A percentile compares a stretch with the other conserved stretches of the same genome.
These are phyloP conservation scores for Palythoa caribaeorum DNA, from an alignment of 92 coral and sea anemone species.

Conservation along the genomic window DNA sequence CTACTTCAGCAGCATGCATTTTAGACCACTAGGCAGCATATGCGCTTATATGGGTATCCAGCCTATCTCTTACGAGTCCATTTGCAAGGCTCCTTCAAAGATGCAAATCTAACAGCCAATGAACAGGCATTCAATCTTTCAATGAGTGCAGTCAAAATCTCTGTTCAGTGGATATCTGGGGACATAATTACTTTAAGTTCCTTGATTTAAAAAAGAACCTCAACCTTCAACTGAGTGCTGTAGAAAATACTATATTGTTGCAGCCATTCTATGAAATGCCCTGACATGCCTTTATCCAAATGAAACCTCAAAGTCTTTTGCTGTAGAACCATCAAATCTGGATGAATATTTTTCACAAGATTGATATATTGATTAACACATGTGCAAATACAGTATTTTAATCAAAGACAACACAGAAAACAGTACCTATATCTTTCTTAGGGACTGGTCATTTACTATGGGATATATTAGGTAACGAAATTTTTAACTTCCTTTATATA, in stretches of 20 bases:
- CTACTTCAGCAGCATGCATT: too few species aligned
- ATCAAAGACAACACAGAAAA: conserved; percentile 13
- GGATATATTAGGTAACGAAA: background rate
- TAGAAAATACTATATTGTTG: conserved; percentile 29
- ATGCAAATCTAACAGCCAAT: conserved; percentile 14
- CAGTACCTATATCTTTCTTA: conserved; percentile 1
- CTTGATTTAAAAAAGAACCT: conserved; percentile 9
- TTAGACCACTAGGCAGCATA: background rate
- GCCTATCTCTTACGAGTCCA: background rate
- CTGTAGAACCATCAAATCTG: conserved; percentile 40
- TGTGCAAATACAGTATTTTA: conserved; percentile 2
- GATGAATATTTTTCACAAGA: conserved; percentile 26
- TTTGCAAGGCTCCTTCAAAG: background rate
- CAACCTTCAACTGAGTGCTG: conserved; percentile 15
- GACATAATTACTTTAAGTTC: background rate
- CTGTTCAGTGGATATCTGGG: too few species aligned
- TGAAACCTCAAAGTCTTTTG: conserved; percentile 41
- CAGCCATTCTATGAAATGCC: conserved; percentile 37
- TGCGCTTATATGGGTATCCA: background rate
- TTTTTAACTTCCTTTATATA: background rate
- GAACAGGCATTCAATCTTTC: conserved; percentile 6
- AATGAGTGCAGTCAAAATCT: conserved; percentile 2
- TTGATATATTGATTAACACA: conserved; percentile 1
- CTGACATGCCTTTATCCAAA: conserved; percentile 37
- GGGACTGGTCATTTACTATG: background rate